phyloP scores from a whole-genome alignment of 2,888 invertebrate genomes.

The Acrobasis consociella region DNA sequence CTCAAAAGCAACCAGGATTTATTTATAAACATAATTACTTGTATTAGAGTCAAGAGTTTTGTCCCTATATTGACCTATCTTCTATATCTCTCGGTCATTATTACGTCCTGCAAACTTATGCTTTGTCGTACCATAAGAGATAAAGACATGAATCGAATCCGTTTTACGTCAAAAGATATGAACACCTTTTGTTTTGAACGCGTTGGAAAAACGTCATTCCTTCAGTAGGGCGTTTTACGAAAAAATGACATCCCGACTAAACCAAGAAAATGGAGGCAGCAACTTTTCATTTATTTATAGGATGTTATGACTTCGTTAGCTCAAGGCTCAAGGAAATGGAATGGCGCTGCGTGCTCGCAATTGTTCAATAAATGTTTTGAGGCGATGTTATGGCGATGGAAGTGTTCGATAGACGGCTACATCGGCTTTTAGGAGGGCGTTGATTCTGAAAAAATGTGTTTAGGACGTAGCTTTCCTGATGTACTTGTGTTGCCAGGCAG shows the following conservation, averaged over 20 bases:
- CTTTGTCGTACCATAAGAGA: no score
- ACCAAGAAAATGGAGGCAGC: conserved; percentile 23
- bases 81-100: no score
- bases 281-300: conserved; percentile 27
- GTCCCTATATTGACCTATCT: no score
- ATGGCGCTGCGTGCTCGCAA: conserved; percentile 18
- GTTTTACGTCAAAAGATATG: no score
- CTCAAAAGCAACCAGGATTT: no score
- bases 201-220: background rate
- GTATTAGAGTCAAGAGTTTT: no score
- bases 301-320: conserved; percentile 24
- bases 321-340: conserved; percentile 18
- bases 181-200: no score
- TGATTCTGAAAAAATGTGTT: conserved; percentile 2
- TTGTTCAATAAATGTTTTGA: conserved; percentile 16
- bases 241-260: background rate
- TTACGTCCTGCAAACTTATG: no score
- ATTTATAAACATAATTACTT: no score
- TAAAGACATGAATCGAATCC: no score
- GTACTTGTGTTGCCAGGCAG: background rate
- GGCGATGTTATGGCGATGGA: conserved; percentile 10
- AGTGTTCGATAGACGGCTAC: conserved; percentile 10
- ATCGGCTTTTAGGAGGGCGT: background rate
- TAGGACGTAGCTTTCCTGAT: background rate
- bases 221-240: background rate